Evolutionary conservation across 2,888 invertebrate genomes (phyloP).

Genomic region (Eilema griseolum): DNA sequence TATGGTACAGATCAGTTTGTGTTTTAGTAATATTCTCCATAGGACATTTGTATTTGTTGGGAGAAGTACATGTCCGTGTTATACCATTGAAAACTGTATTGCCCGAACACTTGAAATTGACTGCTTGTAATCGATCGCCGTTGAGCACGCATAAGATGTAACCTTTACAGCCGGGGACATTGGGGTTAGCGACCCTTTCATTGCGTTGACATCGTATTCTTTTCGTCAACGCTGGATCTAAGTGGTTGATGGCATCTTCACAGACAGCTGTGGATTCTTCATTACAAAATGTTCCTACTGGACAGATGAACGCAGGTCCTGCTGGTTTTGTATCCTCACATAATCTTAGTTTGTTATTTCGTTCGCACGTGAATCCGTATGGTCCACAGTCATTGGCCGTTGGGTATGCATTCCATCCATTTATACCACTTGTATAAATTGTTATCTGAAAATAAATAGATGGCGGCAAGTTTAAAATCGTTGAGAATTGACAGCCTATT

Average conservation of each 20-base stretch:
- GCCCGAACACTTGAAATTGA: slow-evolving; percentile 80
- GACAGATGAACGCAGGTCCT: slow-evolving; percentile 77
- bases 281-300: slow-evolving; percentile 75
- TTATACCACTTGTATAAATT: slow-evolving; percentile 28
- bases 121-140: slow-evolving; percentile 78
- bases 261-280: slow-evolving; percentile 80
- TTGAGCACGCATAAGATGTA: slow-evolving; percentile 81
- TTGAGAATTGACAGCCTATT: neutral
- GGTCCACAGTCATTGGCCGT: slow-evolving; percentile 69
- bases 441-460: slow-evolving; percentile 49
- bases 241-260: slow-evolving; percentile 70
- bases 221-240: slow-evolving; percentile 70
- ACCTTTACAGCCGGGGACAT: slow-evolving; percentile 78
- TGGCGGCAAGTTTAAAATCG: neutral
- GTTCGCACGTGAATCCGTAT: slow-evolving; percentile 77
- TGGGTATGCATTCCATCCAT: slow-evolving; percentile 42
- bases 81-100: slow-evolving; percentile 78
- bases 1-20: slow-evolving; percentile 55
- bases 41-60: slow-evolving; percentile 77
- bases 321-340: slow-evolving; percentile 72
- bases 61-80: slow-evolving; percentile 75
- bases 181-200: slow-evolving; percentile 79
- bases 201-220: slow-evolving; percentile 71
- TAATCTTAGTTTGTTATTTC: slow-evolving; percentile 66
- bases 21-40: slow-evolving; percentile 60